These are phyloP conservation scores for Drosophila kanapiae DNA, from an alignment of 1,140 invertebrate genomes.

Conservation along the genomic window DNA sequence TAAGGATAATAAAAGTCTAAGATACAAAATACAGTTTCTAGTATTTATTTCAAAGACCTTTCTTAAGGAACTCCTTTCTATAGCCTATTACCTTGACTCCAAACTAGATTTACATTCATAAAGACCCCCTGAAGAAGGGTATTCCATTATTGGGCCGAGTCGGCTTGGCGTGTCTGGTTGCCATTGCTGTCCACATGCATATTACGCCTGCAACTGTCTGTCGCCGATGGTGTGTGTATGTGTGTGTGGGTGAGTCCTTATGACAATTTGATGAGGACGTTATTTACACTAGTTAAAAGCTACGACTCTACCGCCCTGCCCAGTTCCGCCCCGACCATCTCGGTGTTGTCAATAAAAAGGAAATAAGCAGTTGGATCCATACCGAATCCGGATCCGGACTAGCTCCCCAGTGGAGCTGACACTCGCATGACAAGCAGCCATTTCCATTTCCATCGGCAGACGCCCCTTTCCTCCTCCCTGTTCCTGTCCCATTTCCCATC, in stretches of 20 bases:
- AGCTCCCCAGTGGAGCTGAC: conserved; percentile 45
- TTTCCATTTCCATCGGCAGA: conserved; percentile 58
- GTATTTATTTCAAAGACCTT: background rate
- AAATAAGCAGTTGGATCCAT: conserved; percentile 61
- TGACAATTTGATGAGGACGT: conserved; percentile 83
- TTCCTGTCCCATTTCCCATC: conserved; percentile 36
- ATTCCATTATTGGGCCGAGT: conserved; percentile 22
- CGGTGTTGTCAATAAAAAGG: conserved; percentile 74
- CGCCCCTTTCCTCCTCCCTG: conserved; percentile 6
- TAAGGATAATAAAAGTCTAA: background rate
- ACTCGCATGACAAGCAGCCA: conserved; percentile 77
- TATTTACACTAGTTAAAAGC: conserved; percentile 84
- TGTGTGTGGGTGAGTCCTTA: conserved; percentile 68
- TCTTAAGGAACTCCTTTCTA: background rate
- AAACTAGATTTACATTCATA: background rate
- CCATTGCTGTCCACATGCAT: conserved; percentile 63
- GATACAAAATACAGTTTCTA: background rate
- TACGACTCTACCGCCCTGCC: conserved; percentile 19
- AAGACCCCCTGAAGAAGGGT: conserved; percentile 20
- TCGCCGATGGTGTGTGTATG: conserved; percentile 8
- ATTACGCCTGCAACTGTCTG: conserved; percentile 54
- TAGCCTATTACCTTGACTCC: background rate
- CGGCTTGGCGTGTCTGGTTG: conserved; percentile 56
- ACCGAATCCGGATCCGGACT: conserved; percentile 41
- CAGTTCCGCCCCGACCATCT: conserved; percentile 6